Evolutionary conservation across 2,888 invertebrate genomes (phyloP), one percentile per base, ranked within the genome.

Genomic region (Harpalus rubripes): DNA sequence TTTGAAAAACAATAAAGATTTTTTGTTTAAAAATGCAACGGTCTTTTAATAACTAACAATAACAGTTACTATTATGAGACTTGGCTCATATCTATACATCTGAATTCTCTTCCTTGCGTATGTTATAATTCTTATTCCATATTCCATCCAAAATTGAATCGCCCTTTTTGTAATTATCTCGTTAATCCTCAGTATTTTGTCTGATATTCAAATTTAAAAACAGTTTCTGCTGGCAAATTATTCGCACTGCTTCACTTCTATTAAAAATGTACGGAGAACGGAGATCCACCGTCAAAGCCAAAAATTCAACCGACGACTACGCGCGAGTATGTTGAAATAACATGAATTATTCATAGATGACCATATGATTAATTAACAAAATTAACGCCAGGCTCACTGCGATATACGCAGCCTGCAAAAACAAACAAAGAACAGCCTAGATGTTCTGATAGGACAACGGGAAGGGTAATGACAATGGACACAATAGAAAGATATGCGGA

Each of bases 301-400:
- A 78, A 78, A 78, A 78, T 78, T 78, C 78, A 78, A 58, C 22
- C 56, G 39, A 3, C 58, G 56, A 58, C 56, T 58, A 32, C 6
- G 26, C n/a, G 7, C 12, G 78, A 78, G 78, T 78, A 15, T 18
- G 41, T 58, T 56, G 32, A 26, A 68, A 82, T 26, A 52, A 63
- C 58, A 82, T 68, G 58, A 72, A 82, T 72, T 56, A 82, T 81
- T 81, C 56, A 65, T 65, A 68, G 52, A 81, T 22, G 18, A 59
- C n/a, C 78, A 15, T 26, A 78, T 78, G 78, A 78, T 78, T 78
- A 78, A 78, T 78, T 78, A 78, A 78, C 78, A 26, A 58, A 78
- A 78, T 78, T 78, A 58, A 78, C 58, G 32, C 58, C 32, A 58
- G 8, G 7, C 16, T 32, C 18, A 12, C n/a, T 52, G 41, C 72